Evolutionary conservation across 2,888 invertebrate genomes (phyloP), one percentile per base, ranked within the genome.

Genomic region (Drosophila borealis): DNA sequence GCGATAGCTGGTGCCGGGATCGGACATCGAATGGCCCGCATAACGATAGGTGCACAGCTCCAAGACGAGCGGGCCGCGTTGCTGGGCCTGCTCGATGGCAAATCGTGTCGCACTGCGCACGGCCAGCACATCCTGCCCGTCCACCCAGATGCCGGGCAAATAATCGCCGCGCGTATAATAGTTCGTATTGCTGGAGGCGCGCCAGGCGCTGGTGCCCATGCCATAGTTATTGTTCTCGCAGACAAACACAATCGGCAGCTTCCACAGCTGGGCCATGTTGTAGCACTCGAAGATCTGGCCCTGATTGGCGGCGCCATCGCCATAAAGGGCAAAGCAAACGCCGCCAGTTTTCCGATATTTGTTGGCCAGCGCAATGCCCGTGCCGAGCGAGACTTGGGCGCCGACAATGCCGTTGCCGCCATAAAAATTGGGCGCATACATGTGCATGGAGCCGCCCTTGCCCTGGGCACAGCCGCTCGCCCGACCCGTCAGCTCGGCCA

Each of bases 391-490:
- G n/a, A 97, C 96, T 97, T 98, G 99, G 54, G 99, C 99, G 33
- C 99, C 99, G 29, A 99, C 99, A 90, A 99, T 99, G 39, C 99
- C 99, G 91, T 99, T 99, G 60, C 99, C 99, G 45, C 97, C 97
- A 90, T 96, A 99, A 93, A 99, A 99, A 92, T 98, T 97, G 53
- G 94, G 93, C 0, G 94, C 93, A 89, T 98, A 99, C 96, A 99
- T 96, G 92, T 99, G 99, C 99, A 99, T 99, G 45, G 99, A 99
- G 53, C 99, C 99, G 44, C 99, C 99, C 93, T 99, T 99, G 57
- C 99, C 99, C 51, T 96, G 94, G 0, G 98, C 96, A 93, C 96
- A 97, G 21, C 99, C 99, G 49, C 94, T 94, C 77, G 95, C 93
- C 48, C 96, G 94, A 1, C 99, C 99, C 0, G 98, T 97, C 45